Base-by-base conservation (phyloP, 2,113 vertebrate species). In the Thamnaconus septentrionalis region DNA sequence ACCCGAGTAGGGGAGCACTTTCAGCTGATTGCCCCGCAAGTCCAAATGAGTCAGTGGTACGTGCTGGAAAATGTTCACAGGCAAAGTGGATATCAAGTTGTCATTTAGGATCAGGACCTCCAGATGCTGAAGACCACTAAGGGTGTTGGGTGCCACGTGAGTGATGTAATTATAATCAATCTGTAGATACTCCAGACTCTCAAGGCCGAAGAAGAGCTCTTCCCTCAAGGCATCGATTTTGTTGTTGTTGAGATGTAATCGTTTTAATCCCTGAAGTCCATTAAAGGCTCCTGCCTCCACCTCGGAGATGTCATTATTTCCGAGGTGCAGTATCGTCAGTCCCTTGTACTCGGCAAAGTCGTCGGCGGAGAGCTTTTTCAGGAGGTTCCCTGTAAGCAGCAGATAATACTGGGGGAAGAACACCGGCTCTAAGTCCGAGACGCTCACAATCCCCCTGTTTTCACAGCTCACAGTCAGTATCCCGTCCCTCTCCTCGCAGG, bases 161-260 rank as follows among this genome's bases (percentile, higher is more conserved):
- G 93, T 95, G 83, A 99, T 96, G 56, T 95, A 98, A 91, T 99
- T 99, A 82, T 97, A 98, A 93, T 99, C 97, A 7, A 98, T 91
- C 79, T 99, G 97, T 76, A 99, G 91, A 84, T 99, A 99, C 83
- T 98, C 96, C 91, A 99, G 89, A 90, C 90, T 94, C 76, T 98
- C 96, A 59, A 99, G 92, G 56, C 97, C 97, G 60, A 92, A 86
- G 80, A 99, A 98, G 55, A 95, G 93, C 72, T 97, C 94, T 85
- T 97, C 95, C 55, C 93, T 92, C 76, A 99, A 78, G 79, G 93
- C 89, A 87, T 98, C 95, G 61, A 99, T 90, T 88, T 96, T 98
- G 88, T 99, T 99, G 63, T 98, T 99, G 89, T 98, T 99, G 56
- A 99, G 84, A 83, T 98, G 97, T 55, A 99, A 83, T 82, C 97